phyloP scores from a whole-genome alignment of 1,140 invertebrate genomes.

The Belonocnema kinseyi region DNA sequence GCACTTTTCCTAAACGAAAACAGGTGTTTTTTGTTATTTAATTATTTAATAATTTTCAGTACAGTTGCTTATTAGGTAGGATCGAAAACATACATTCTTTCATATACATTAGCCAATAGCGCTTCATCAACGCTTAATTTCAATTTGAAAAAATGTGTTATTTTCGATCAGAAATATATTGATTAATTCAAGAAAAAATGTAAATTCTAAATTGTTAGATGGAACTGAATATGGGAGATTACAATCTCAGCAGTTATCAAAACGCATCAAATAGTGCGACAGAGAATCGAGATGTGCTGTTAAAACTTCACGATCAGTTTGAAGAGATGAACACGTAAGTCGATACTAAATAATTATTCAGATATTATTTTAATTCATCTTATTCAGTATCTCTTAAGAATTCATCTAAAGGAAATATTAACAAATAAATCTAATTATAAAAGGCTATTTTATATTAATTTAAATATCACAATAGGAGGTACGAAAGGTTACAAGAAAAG shows the following conservation, averaged over 20 bases:
- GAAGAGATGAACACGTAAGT: constrained; percentile 70
- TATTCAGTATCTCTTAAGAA: constrained; percentile 36
- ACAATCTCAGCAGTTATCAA: constrained; percentile 26
- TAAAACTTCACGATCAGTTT: constrained; percentile 74
- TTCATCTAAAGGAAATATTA: background rate
- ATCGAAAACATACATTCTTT: no score
- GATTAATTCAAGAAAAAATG: background rate
- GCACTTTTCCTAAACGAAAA: no score
- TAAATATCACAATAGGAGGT: constrained; percentile 65
- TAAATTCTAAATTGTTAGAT: constrained; percentile 1
- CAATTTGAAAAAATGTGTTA: background rate
- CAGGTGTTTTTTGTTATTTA: no score
- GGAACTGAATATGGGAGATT: constrained; percentile 20
- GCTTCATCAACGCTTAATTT: background rate
- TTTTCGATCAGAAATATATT: background rate
- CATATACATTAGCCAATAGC: no score
- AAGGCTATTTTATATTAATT: background rate
- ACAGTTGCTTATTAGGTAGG: no score
- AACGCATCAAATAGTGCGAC: constrained; percentile 38
- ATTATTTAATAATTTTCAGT: no score
- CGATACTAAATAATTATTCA: constrained; percentile 33
- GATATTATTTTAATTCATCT: constrained; percentile 34
- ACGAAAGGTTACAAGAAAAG: constrained; percentile 69
- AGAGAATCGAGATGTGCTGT: constrained; percentile 66
- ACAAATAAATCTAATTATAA: background rate